Conservation (phyloP, 1,140 invertebrate genomes). For the Aethina tumida region DNA sequence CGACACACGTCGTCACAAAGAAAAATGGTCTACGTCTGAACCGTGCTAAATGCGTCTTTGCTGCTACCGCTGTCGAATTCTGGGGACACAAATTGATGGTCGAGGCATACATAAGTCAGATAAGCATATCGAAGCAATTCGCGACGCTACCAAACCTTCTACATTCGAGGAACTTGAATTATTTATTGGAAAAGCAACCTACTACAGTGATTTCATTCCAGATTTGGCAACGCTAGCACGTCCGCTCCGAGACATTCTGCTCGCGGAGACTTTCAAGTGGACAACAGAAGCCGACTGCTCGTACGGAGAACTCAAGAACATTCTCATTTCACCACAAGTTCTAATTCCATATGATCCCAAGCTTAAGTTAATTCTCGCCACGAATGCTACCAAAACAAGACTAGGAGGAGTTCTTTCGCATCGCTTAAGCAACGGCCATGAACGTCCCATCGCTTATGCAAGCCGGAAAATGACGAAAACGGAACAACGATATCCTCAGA, state of each 20-base stretch:
- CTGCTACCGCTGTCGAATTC: conserved; percentile 16
- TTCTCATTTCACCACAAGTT: conserved; percentile 17
- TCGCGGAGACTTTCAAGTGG: conserved; percentile 8
- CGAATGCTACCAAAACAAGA: conserved; percentile 13
- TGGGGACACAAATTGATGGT: no score
- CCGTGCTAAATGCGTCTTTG: no score
- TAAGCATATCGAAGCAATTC: no score
- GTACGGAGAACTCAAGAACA: conserved; percentile 10
- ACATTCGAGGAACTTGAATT: conserved; percentile 13
- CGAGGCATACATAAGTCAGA: conserved; percentile 31
- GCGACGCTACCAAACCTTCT: conserved; percentile 12
- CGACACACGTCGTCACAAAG: conserved; percentile 20
- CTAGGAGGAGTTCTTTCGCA: conserved; percentile 28
- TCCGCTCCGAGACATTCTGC: neutral
- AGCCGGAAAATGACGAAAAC: conserved; percentile 31
- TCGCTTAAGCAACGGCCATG: conserved; percentile 21
- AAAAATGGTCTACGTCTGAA: conserved; percentile 23
- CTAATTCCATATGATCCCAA: conserved; percentile 34
- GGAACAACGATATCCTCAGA: conserved; percentile 37
- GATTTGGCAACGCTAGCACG: neutral
- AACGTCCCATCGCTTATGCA: conserved; percentile 25
- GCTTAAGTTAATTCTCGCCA: conserved; percentile 31
- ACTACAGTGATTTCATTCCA: conserved; percentile 10
- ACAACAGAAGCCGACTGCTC: conserved; percentile 11
- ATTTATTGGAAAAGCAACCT: no score